These are phyloP conservation scores for Dynastes grantii DNA, from an alignment of 2,888 invertebrate genomes.

Conservation along the genomic window DNA sequence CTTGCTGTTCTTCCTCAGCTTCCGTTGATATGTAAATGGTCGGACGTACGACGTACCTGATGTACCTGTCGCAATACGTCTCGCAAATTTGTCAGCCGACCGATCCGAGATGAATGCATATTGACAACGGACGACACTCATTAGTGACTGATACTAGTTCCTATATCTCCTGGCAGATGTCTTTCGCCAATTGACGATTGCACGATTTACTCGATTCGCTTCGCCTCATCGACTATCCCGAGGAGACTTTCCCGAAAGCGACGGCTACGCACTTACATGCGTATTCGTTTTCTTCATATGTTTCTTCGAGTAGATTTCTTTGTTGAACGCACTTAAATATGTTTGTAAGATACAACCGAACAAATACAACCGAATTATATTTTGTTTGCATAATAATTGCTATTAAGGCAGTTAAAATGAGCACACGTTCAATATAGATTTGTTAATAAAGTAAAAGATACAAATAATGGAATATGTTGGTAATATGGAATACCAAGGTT, in stretches of 20 bases:
- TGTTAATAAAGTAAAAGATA: no score
- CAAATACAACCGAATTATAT: no score
- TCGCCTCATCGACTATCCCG: background rate
- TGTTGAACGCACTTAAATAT: background rate
- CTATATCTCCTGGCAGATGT: conserved; percentile 51
- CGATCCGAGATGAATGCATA: conserved; percentile 58
- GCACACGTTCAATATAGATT: no score
- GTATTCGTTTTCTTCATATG: no score
- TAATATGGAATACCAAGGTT: no score
- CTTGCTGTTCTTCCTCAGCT: conserved; percentile 17
- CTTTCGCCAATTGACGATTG: conserved; percentile 45
- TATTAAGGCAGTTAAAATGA: no score
- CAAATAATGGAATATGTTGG: no score
- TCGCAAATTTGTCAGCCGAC: conserved; percentile 64
- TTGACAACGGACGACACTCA: conserved; percentile 58
- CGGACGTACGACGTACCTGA: conserved; percentile 61
- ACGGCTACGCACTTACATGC: no score
- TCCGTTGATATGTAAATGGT: conserved; percentile 64
- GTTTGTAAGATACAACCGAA: no score
- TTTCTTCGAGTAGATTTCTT: conserved; percentile 10
- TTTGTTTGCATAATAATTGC: no score
- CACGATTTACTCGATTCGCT: conserved; percentile 43
- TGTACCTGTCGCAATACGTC: conserved; percentile 65
- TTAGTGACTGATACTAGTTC: conserved; percentile 54
- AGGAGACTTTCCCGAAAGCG: conserved; percentile 19